phyloP scores from a whole-genome alignment of 1,140 invertebrate species.

The Eufriesea mexicana region DNA sequence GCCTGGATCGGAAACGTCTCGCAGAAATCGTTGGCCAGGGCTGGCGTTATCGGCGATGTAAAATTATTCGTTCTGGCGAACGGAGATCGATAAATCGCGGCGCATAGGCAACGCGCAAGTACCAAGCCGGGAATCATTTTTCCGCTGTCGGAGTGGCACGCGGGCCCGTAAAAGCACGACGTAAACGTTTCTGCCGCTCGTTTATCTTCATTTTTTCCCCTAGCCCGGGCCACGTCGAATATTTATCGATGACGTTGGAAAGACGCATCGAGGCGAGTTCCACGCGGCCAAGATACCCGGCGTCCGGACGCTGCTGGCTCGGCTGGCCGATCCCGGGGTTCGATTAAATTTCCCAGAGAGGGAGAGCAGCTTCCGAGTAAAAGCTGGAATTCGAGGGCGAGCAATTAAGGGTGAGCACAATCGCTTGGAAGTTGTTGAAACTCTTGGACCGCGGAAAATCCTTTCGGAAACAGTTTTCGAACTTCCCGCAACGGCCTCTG shows the following conservation, averaged over 20 bases:
- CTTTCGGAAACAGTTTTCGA: conserved; percentile 43
- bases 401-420: conserved; percentile 31
- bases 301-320: background rate
- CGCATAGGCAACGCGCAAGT: conserved; percentile 4
- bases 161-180: background rate
- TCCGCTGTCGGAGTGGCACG: conserved; percentile 1
- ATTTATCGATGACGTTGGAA: conserved; percentile 6
- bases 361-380: background rate
- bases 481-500: background rate
- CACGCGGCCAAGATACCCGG: no score
- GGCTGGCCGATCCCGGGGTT: background rate
- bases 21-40: no score
- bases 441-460: conserved; percentile 40
- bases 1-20: no score
- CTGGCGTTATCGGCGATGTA: background rate
- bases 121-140: background rate
- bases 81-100: conserved; percentile 20
- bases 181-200: conserved; percentile 5
- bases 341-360: background rate
- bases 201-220: conserved; percentile 1
- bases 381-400: background rate
- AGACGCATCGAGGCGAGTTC: background rate
- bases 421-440: conserved; percentile 39
- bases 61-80: background rate
- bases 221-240: background rate